A percentile compares a stretch with the other conserved stretches of the same genome.
phyloP scores from a whole-genome alignment of 2,113 vertebrate genomes.

The Gila orcuttii region DNA sequence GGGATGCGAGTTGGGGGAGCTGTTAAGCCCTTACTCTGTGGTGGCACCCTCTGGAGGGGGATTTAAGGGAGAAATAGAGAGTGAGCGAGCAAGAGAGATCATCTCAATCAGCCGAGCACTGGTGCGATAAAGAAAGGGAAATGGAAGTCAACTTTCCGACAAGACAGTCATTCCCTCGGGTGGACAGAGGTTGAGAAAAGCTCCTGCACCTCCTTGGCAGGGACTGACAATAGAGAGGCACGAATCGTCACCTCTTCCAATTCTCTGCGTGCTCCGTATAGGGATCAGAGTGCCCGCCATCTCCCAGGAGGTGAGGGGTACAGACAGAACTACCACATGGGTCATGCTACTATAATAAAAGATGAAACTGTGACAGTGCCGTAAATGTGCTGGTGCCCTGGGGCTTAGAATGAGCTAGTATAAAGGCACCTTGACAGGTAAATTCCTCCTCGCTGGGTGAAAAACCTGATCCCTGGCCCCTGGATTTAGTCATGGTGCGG shows the following conservation, averaged over 20 bases:
- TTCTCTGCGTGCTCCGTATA: conserved; percentile 45
- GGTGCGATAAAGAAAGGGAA: conserved; percentile 44
- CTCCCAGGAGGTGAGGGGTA: conserved; percentile 30
- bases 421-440: conserved; percentile 46
- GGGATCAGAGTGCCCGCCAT: conserved; percentile 48
- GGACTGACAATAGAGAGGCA: conserved; percentile 45
- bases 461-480: conserved; percentile 42
- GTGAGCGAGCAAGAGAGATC: conserved; percentile 28
- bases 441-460: conserved; percentile 32
- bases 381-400: conserved; percentile 38
- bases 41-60: conserved; percentile 43
- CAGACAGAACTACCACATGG: conserved; percentile 13
- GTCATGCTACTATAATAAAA: conserved; percentile 43
- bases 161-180: conserved; percentile 52
- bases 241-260: conserved; percentile 39
- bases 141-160: conserved; percentile 45
- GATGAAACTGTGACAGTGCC: conserved; percentile 46
- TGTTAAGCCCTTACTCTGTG: conserved; percentile 49
- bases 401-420: conserved; percentile 40
- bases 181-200: conserved; percentile 55
- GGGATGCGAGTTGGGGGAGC: conserved; percentile 37
- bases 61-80: conserved; percentile 21
- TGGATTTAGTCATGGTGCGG: conserved; percentile 33
- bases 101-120: conserved; percentile 41
- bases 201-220: conserved; percentile 49